Base-by-base conservation (phyloP, 2,797 vertebrate genomes). In the Mallotus villosus region DNA sequence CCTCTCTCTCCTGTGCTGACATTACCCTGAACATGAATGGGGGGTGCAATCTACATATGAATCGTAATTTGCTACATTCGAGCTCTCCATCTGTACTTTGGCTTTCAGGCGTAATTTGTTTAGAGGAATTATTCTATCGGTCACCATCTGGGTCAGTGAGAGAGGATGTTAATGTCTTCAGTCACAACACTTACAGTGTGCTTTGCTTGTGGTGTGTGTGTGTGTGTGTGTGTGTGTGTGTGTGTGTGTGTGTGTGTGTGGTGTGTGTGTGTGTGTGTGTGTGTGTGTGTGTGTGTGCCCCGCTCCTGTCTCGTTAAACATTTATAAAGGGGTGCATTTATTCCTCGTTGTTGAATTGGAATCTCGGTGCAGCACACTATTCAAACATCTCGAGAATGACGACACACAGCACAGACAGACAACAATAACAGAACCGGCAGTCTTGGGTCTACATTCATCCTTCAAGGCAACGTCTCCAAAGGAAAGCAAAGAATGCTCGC, bases 51-150 rank as follows among this genome's bases (percentile, higher is more conserved):
- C 89, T 91, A 90, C 91, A 93, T 91, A 90, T 86, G 86, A 93
- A 92, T 92, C 92, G 88, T 87, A 92, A 91, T 92, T 93, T 92
- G 85, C 85, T 77, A 81, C 74, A 93, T 92, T 93, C 85, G 84
- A 82, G 81, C 82, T 86, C 86, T 88, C 90, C 90, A 91, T 92
- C 92, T 92, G 90, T 88, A 89, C 85, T 67, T 89, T 91, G 90
- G 85, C 87, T 89, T 88, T 89, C 79, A 71, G 67, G 87, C 85
- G 75, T 89, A 87, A 91, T 92, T 89, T 84, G 87, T 85, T 89
- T 85, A 73, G 79, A 86, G 84, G 81, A 86, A 88, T 78, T 78
- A 83, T 86, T 90, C 79, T 65, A 79, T 83, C 87, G 88, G 88
- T 90, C 87, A 88, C 87, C 89, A 91, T 91, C 87, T 92, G 89